Percentiles rank a stretch among this genome's conserved stretches.
Conservation (phyloP, 2,888 invertebrate genomes). For the Megaustenia siamemsis region DNA sequence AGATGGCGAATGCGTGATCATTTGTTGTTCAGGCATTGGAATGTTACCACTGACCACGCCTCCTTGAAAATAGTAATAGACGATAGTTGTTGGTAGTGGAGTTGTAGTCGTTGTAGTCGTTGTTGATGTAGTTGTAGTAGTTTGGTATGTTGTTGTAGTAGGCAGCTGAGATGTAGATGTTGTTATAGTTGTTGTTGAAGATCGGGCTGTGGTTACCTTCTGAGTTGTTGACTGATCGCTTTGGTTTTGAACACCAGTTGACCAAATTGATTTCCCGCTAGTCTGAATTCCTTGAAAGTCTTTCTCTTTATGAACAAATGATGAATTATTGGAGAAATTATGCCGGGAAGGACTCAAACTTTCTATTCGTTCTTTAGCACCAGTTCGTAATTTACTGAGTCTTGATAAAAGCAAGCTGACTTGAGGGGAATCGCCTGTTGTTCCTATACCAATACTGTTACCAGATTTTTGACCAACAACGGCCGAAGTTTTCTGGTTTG, state of each 20-base stretch:
- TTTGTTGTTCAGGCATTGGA: neutral
- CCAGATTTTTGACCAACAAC: conserved; percentile 2
- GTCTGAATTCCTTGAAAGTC: neutral
- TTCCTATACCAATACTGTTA: neutral
- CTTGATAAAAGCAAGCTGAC: neutral
- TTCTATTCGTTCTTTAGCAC: neutral
- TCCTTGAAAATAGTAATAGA: neutral
- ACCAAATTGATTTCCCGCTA: neutral
- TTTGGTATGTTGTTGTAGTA: neutral
- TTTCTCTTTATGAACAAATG: neutral
- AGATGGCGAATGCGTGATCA: neutral
- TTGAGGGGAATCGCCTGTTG: neutral
- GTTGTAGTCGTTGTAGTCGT: neutral
- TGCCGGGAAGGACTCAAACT: neutral
- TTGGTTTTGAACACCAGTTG: neutral
- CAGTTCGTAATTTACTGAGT: neutral
- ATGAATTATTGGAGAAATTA: neutral
- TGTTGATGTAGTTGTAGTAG: neutral
- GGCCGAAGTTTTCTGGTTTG: neutral
- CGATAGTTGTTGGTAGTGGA: neutral
- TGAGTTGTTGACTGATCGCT: neutral
- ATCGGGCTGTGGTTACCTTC: neutral
- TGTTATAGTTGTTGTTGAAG: neutral
- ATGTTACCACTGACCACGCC: neutral
- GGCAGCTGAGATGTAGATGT: neutral